These are phyloP conservation scores for Drosophila nasuta DNA, from an alignment of 1,140 invertebrate species.

Conservation along the genomic window DNA sequence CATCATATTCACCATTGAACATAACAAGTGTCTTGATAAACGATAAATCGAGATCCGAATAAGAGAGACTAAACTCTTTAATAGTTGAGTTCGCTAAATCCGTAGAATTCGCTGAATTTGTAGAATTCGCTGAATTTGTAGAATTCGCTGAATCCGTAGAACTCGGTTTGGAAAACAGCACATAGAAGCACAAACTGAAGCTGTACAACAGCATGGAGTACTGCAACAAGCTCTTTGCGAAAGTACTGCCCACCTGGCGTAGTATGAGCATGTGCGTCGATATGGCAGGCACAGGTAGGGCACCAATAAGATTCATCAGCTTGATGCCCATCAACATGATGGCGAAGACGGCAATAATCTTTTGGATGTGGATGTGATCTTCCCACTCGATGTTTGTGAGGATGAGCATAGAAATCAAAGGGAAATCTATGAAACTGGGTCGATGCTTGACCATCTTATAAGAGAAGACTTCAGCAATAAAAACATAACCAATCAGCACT, in stretches of 20 bases:
- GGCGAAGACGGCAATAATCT: not conserved
- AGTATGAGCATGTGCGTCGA: conserved; percentile 17
- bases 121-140: too few relatives aligned
- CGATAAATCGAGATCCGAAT: not conserved
- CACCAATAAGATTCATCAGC: not conserved
- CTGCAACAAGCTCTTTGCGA: not conserved
- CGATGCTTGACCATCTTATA: conserved; percentile 6
- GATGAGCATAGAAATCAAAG: not conserved
- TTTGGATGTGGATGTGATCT: not conserved
- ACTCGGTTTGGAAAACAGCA: not conserved
- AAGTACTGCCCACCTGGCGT: conserved; percentile 13
- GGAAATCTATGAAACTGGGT: too few relatives aligned
- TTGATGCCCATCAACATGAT: conserved; percentile 15
- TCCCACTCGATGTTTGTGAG: not conserved
- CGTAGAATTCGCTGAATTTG: too few relatives aligned
- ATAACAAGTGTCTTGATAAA: conserved; percentile 8
- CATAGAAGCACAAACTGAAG: conserved; percentile 7
- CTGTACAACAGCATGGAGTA: conserved; percentile 1
- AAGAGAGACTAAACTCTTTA: too few relatives aligned
- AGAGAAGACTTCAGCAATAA: not conserved
- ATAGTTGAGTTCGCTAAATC: too few relatives aligned
- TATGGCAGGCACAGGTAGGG: not conserved
- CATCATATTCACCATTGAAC: conserved; percentile 8
- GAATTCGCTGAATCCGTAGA: not conserved
- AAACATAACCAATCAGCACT: not conserved